Conservation (phyloP, 2,113 vertebrate genomes). For the Eurystomus gularis region DNA sequence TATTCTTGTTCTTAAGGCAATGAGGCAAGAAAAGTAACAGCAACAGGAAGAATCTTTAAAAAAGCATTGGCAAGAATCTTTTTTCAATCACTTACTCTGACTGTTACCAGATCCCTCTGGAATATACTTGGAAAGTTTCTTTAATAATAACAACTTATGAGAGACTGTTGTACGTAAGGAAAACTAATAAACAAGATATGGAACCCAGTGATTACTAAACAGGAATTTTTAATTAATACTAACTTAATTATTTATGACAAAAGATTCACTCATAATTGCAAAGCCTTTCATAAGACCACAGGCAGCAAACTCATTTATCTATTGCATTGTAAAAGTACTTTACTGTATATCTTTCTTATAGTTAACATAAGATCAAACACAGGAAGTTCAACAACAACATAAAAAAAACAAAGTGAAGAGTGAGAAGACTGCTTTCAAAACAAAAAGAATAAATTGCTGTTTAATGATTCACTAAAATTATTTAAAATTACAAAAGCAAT, state of each 20-base stretch:
- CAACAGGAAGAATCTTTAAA: not conserved
- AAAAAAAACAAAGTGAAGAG: not conserved
- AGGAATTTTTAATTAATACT: constrained; percentile 54
- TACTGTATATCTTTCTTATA: not conserved
- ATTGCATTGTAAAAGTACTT: not conserved
- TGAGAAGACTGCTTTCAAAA: not conserved
- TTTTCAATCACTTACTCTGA: not conserved
- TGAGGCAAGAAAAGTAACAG: not conserved
- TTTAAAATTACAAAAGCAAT: not conserved
- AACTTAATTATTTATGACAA: constrained; percentile 57
- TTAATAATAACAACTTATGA: not conserved
- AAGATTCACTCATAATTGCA: not conserved
- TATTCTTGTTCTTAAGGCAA: not conserved
- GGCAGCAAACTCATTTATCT: not conserved
- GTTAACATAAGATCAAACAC: not conserved
- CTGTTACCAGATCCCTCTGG: not conserved
- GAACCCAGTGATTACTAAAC: not conserved
- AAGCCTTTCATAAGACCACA: not conserved
- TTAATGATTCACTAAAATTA: constrained; percentile 47
- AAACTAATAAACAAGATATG: not conserved
- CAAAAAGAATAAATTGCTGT: not conserved
- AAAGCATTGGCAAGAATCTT: not conserved
- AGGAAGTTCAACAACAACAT: not conserved
- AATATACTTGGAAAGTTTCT: not conserved
- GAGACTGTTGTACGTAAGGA: not conserved